Evolutionary conservation across 2,797 vertebrate species (phyloP).

Genomic region (Argyrosomus regius): DNA sequence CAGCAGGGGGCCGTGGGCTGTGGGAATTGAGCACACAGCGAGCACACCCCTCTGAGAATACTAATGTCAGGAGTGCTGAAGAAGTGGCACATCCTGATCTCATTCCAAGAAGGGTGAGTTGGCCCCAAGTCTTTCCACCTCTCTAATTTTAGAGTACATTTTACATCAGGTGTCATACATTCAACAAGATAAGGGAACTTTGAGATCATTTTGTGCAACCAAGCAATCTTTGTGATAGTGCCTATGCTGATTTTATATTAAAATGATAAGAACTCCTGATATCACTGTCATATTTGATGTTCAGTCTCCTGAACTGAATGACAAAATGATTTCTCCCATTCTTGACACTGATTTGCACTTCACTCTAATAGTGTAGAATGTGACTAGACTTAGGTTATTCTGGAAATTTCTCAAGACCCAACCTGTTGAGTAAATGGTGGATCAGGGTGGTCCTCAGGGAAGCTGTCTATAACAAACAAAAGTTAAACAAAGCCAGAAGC

Average conservation of each 20-base stretch:
- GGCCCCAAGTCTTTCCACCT: not conserved
- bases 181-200: not conserved
- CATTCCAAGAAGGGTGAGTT: not conserved
- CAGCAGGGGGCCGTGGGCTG: slow-evolving; percentile 37
- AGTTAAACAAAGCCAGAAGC: not conserved
- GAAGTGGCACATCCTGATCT: slow-evolving; percentile 13
- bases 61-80: slow-evolving; percentile 37
- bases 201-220: slow-evolving; percentile 7
- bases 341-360: not conserved
- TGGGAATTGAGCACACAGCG: slow-evolving; percentile 42
- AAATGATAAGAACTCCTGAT: not conserved
- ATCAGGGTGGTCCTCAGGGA: not conserved
- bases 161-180: not conserved
- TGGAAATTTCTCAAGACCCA: not conserved
- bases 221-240: not conserved
- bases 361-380: not conserved
- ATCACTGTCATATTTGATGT: not conserved
- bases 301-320: not conserved
- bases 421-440: slow-evolving; percentile 4
- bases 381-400: not conserved
- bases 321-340: not conserved
- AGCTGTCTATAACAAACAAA: not conserved
- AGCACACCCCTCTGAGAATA: slow-evolving; percentile 36
- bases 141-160: not conserved
- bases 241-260: not conserved